A percentile compares a stretch with the other conserved stretches of the same genome.
These are phyloP conservation scores for Notospermus geniculatus DNA, from an alignment of 1,140 invertebrate species.

Conservation along the genomic window DNA sequence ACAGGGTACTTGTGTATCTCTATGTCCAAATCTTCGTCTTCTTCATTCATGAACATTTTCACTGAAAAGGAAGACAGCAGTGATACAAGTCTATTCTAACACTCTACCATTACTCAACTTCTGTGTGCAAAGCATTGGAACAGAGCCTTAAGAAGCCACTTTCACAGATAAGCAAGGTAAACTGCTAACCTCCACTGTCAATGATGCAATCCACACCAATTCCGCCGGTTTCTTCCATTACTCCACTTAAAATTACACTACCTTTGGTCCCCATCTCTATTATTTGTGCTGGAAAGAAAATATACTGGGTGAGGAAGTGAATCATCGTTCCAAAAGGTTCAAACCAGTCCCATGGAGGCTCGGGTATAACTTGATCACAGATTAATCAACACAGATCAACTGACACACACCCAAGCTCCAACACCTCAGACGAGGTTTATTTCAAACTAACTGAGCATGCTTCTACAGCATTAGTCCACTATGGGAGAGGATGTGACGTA, in stretches of 20 bases:
- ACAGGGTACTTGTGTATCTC: constrained; percentile 42
- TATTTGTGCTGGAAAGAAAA: constrained; percentile 47
- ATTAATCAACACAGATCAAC: too few relatives aligned
- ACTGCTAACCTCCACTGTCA: constrained; percentile 55
- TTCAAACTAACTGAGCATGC: too few relatives aligned
- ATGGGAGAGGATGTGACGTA: too few relatives aligned
- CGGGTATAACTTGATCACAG: constrained; percentile 1
- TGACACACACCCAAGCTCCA: too few relatives aligned
- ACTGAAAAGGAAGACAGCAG: constrained; percentile 37
- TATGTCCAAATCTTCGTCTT: constrained; percentile 45
- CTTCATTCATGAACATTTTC: constrained; percentile 51
- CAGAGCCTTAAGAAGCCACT: too few relatives aligned
- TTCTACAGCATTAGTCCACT: too few relatives aligned
- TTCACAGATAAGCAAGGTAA: too few relatives aligned
- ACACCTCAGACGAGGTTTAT: too few relatives aligned
- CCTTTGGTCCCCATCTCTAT: constrained; percentile 53
- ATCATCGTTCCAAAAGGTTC: too few relatives aligned
- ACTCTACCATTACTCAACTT: background rate
- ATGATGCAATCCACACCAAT: constrained; percentile 59
- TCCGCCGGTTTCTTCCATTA: constrained; percentile 59
- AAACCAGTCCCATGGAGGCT: background rate
- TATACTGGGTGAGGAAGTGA: background rate
- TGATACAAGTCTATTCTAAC: constrained; percentile 12
- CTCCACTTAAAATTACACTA: constrained; percentile 48
- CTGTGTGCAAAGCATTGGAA: too few relatives aligned